Conservation (phyloP, 2,888 invertebrate genomes). For the Polydesmus complanatus region DNA sequence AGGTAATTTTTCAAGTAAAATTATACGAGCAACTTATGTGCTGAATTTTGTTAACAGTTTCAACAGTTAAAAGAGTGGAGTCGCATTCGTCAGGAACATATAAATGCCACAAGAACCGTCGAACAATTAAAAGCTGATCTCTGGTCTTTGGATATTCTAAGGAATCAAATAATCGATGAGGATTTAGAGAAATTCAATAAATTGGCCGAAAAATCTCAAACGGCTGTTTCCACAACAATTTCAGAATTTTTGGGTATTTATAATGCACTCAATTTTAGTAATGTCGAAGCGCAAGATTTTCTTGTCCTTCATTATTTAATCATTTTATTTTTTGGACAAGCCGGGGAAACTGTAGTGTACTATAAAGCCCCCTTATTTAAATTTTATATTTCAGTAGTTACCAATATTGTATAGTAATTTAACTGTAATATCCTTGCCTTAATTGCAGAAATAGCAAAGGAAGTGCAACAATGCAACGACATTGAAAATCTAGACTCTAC, state of each 20-base stretch:
- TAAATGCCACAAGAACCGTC: constrained; percentile 15
- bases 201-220: neutral
- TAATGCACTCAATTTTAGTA: too few species aligned
- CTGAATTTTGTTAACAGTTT: neutral
- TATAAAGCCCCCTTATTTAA: too few species aligned
- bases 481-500: too few species aligned
- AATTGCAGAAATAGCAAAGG: too few species aligned
- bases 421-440: too few species aligned
- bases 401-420: too few species aligned
- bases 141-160: constrained; percentile 13
- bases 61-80: constrained; percentile 7
- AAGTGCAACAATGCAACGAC: too few species aligned
- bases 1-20: neutral
- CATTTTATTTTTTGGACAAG: too few species aligned
- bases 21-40: neutral
- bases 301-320: too few species aligned
- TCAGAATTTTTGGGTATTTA: constrained; percentile 13
- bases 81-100: constrained; percentile 11
- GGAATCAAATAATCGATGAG: constrained; percentile 9
- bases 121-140: constrained; percentile 16
- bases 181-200: constrained; percentile 13
- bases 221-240: constrained; percentile 2
- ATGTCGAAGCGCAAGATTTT: too few species aligned
- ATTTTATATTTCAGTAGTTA: too few species aligned
- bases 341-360: too few species aligned